Percentiles rank a stretch among this genome's conserved stretches.
phyloP scores from a whole-genome alignment of 1,140 invertebrate species.

The Zeugodacus cucurbitae region DNA sequence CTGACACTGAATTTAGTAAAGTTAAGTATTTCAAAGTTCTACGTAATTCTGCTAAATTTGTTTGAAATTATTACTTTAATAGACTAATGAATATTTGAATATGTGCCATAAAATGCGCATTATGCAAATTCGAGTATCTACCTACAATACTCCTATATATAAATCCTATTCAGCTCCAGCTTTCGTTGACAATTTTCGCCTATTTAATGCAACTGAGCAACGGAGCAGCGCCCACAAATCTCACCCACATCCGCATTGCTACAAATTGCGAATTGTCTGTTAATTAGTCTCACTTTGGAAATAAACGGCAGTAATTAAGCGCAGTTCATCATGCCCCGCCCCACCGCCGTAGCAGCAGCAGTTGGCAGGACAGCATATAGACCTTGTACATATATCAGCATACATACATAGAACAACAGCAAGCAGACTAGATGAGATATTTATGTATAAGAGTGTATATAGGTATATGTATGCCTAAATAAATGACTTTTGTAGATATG shows the following conservation, averaged over 20 bases:
- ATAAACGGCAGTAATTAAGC: constrained; percentile 66
- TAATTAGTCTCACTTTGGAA: constrained; percentile 67
- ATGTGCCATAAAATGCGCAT: no score
- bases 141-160: no score
- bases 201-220: not conserved
- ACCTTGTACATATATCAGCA: not conserved
- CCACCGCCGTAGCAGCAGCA: not conserved
- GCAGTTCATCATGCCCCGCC: constrained; percentile 32
- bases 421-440: not conserved
- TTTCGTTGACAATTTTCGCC: not conserved
- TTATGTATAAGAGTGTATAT: not conserved
- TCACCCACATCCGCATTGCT: constrained; percentile 56
- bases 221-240: not conserved
- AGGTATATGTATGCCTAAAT: no score
- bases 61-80: no score
- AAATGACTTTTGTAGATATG: not conserved
- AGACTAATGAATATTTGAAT: no score
- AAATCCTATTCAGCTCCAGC: no score
- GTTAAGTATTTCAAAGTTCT: no score
- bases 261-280: constrained; percentile 57
- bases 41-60: no score
- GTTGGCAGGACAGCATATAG: not conserved
- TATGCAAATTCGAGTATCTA: no score
- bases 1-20: no score
- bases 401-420: not conserved